These are phyloP conservation scores for Hippopotamus amphibius DNA, from an alignment of 2,113 vertebrate genomes.

Conservation along the genomic window DNA sequence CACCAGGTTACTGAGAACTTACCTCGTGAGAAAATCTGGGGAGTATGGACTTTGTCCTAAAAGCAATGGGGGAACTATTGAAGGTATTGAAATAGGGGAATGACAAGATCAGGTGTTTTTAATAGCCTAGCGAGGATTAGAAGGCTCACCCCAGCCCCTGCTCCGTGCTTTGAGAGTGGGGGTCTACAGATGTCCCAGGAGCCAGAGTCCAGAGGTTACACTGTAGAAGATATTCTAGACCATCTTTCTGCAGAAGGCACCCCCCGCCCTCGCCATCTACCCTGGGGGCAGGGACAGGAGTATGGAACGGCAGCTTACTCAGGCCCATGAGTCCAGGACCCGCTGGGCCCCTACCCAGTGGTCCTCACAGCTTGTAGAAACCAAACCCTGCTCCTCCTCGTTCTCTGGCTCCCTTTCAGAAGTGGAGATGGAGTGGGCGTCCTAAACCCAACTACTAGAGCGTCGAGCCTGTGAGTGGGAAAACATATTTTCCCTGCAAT, in stretches of 20 bases:
- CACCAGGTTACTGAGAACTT: not conserved
- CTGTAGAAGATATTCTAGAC: not conserved
- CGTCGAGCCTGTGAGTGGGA: not conserved
- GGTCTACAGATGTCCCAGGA: not conserved
- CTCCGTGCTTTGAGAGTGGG: not conserved
- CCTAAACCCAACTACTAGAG: not conserved
- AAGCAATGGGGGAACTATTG: not conserved
- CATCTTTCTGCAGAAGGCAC: not conserved
- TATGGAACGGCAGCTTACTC: not conserved
- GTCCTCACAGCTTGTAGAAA: not conserved
- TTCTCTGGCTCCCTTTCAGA: not conserved
- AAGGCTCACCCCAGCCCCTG: not conserved
- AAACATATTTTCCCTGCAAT: constrained; percentile 6
- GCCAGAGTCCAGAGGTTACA: not conserved
- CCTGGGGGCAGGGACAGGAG: not conserved
- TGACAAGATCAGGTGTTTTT: not conserved
- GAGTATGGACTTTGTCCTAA: not conserved
- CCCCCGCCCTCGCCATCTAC: not conserved
- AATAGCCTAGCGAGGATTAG: not conserved
- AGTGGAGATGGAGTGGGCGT: not conserved
- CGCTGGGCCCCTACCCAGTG: fast-evolving
- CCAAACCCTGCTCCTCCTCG: not conserved
- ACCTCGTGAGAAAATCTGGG: not conserved
- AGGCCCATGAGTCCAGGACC: not conserved
- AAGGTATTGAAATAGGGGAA: not conserved